A percentile compares a stretch with the other conserved stretches of the same genome.
phyloP scores from a whole-genome alignment of 2,113 vertebrate species.

The Meriones unguiculatus region DNA sequence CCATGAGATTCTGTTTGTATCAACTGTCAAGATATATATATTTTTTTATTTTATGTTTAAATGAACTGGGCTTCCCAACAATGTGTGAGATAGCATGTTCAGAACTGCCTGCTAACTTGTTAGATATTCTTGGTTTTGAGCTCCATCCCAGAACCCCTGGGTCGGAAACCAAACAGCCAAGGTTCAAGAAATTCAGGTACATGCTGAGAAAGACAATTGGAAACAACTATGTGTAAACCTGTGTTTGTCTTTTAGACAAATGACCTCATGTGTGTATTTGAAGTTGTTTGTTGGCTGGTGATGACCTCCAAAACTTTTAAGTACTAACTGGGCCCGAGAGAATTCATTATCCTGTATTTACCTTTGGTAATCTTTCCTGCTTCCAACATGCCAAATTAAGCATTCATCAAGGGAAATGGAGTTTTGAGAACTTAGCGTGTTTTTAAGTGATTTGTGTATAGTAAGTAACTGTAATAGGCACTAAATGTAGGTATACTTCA shows the following conservation, averaged over 20 bases:
- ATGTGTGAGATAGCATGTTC: background rate
- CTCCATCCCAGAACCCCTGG: background rate
- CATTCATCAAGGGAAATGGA: conserved; percentile 14
- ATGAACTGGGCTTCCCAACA: background rate
- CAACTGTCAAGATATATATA: background rate
- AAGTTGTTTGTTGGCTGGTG: conserved; percentile 57
- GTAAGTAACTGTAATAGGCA: background rate
- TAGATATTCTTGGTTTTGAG: background rate
- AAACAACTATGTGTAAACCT: background rate
- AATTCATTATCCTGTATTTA: conserved; percentile 73
- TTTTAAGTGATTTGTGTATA: conserved; percentile 37
- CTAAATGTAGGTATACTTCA: background rate
- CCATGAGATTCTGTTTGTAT: background rate
- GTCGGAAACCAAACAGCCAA: background rate
- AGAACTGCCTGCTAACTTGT: background rate
- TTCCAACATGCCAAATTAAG: conserved; percentile 47
- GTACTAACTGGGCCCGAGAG: conserved; percentile 53
- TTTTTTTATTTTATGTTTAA: background rate
- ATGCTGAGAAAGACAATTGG: background rate
- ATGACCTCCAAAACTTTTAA: conserved; percentile 65
- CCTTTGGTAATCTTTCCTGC: background rate
- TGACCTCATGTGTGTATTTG: conserved; percentile 60
- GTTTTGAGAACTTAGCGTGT: conserved; percentile 54
- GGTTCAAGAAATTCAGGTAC: background rate
- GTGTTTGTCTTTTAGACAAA: conserved; percentile 50